phyloP scores from a whole-genome alignment of 1,140 invertebrate species.

The Periplaneta americana region DNA sequence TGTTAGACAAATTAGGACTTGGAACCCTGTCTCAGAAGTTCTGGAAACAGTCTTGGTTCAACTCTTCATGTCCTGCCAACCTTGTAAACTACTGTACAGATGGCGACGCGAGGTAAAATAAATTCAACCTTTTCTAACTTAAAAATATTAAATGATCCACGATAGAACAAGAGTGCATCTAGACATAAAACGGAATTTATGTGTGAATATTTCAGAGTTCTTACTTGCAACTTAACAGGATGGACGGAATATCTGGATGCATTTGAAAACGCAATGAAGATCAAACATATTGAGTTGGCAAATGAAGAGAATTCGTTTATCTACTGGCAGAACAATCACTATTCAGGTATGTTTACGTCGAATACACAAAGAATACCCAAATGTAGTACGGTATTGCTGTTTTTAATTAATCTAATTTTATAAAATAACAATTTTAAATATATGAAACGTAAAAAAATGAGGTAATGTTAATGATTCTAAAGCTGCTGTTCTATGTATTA shows the following conservation, averaged over 20 bases:
- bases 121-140: not conserved
- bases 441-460: no score
- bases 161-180: not conserved
- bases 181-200: not conserved
- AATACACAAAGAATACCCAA: no score
- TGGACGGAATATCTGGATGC: slow-evolving; percentile 5
- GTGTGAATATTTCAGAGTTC: slow-evolving; percentile 7
- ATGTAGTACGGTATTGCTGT: no score
- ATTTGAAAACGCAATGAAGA: not conserved
- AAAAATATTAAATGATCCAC: not conserved
- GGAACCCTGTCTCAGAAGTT: not conserved
- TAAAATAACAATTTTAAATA: no score
- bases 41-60: slow-evolving; percentile 4
- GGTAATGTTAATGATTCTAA: no score
- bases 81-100: not conserved
- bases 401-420: no score
- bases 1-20: not conserved
- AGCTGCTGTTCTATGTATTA: no score
- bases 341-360: slow-evolving; percentile 2
- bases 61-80: not conserved
- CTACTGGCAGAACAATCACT: not conserved
- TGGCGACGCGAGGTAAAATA: not conserved
- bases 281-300: not conserved
- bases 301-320: not conserved
- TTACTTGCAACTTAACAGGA: slow-evolving; percentile 1